A percentile compares a stretch with the other conserved stretches of the same genome.
Conservation (phyloP, 2,888 invertebrate genomes). For the Nasonia oneida region DNA sequence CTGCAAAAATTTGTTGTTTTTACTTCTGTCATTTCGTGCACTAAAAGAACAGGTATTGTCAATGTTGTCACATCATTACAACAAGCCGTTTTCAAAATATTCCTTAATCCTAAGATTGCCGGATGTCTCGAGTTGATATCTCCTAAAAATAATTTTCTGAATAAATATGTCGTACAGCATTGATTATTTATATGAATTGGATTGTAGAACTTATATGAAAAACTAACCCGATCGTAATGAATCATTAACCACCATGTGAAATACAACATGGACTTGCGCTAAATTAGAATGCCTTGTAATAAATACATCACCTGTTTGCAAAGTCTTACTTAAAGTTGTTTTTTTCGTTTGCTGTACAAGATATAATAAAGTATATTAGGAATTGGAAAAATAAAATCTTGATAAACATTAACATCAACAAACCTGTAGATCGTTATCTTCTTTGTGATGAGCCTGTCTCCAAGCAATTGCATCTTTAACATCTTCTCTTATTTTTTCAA, state of each 20-base stretch:
- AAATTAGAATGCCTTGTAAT: conserved; percentile 95
- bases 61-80: conserved; percentile 95
- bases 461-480: conserved; percentile 82
- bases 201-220: background rate
- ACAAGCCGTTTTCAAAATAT: conserved; percentile 97
- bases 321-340: conserved; percentile 81
- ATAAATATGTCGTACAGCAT: conserved; percentile 4
- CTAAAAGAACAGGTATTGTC: conserved; percentile 94
- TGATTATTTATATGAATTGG: background rate
- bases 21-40: conserved; percentile 97
- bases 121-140: conserved; percentile 98
- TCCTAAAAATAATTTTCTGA: conserved; percentile 79
- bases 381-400: background rate
- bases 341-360: conserved; percentile 73
- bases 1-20: conserved; percentile 54
- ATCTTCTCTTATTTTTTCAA: conserved; percentile 85
- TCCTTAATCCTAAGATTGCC: conserved; percentile 95
- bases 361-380: conserved; percentile 22
- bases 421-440: conserved; percentile 75
- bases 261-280: conserved; percentile 95
- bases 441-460: conserved; percentile 76
- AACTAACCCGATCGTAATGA: conserved; percentile 80
- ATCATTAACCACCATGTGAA: conserved; percentile 96
- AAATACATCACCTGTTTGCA: conserved; percentile 92
- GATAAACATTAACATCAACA: conserved; percentile 17